These are phyloP conservation scores for Strigamia crassipes DNA, from an alignment of 2,888 invertebrate genomes.

Conservation along the genomic window DNA sequence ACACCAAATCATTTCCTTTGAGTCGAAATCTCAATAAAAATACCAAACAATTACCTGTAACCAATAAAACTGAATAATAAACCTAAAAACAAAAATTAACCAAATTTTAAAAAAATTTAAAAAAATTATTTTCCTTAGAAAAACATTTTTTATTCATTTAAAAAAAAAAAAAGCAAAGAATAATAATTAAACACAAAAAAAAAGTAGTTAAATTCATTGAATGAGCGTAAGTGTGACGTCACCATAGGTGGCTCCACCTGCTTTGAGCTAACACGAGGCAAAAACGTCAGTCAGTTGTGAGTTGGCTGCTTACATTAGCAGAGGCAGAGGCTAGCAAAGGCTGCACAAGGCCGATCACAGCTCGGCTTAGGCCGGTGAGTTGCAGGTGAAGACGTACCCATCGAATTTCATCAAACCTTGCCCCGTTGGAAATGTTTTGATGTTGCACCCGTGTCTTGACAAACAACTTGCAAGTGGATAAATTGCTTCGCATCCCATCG, in stretches of 20 bases:
- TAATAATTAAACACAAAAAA: background rate
- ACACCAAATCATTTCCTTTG: no score
- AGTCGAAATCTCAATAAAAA: no score
- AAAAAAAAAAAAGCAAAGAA: background rate
- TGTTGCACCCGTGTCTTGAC: background rate
- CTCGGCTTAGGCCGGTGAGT: conserved; percentile 10
- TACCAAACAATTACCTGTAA: no score
- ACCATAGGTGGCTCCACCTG: background rate
- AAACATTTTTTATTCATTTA: no score
- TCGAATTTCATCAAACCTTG: no score
- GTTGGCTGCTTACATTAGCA: conserved; percentile 10
- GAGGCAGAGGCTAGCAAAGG: background rate
- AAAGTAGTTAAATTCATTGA: background rate
- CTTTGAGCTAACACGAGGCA: background rate
- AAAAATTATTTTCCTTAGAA: no score
- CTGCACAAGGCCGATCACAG: background rate
- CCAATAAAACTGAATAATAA: no score
- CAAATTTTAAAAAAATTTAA: no score
- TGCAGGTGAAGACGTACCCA: background rate
- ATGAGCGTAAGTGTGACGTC: background rate
- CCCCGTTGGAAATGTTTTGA: background rate
- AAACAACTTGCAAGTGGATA: conserved; percentile 3
- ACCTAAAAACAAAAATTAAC: no score
- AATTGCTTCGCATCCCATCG: no score
- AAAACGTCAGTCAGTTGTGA: background rate